Conservation (phyloP, 1,140 invertebrate species). For the Temnothorax nylanderi region DNA sequence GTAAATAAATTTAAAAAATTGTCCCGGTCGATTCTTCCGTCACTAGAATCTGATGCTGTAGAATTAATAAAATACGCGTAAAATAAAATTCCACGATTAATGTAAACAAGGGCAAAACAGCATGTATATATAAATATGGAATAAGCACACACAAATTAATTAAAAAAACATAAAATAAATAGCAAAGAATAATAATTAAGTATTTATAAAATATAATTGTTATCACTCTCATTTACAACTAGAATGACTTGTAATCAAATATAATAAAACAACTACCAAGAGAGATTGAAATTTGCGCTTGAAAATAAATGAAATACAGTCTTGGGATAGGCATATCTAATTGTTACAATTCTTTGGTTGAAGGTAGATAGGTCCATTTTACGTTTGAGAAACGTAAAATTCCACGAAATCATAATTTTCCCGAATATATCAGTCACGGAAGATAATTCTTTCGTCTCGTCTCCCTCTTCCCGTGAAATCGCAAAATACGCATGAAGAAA, state of each 20-base stretch:
- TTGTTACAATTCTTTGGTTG: neutral
- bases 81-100: constrained; percentile 4
- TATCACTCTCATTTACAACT: neutral
- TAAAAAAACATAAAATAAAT: neutral
- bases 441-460: constrained; percentile 23
- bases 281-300: neutral
- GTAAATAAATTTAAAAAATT: neutral
- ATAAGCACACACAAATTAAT: neutral
- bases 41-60: neutral
- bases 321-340: neutral
- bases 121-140: neutral
- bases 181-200: neutral
- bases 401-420: constrained; percentile 18
- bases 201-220: neutral
- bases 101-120: neutral
- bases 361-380: neutral
- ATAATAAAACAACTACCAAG: neutral
- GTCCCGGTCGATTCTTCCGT: neutral
- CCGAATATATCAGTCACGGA: neutral
- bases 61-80: neutral
- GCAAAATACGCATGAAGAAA: constrained; percentile 29
- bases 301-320: neutral
- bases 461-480: constrained; percentile 24
- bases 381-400: constrained; percentile 27
- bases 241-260: neutral